Base-by-base conservation (phyloP, 2,888 invertebrate species). In the Orchesella flavescens region DNA sequence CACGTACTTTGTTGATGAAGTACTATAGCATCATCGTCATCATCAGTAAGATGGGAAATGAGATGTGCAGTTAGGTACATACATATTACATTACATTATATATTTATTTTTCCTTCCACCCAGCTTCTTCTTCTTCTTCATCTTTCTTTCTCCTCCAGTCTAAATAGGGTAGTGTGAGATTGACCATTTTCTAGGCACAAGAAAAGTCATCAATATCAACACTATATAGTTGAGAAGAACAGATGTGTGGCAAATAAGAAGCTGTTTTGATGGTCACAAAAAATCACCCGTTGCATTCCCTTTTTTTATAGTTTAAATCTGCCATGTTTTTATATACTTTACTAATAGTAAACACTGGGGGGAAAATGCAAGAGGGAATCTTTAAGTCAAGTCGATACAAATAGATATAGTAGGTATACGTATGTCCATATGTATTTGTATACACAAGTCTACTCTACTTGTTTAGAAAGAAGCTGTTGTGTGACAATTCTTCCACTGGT, bases 141-240 rank as follows among this genome's bases (percentile, higher is more conserved):
- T 49, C n/a, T 12, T n/a, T 12, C 12, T 49, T 12, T n/a, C 10
- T 49, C 2, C 49, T 3, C 3, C 49, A 49, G n/a, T 7, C 49
- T 34, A 34, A 34, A 34, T 2, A 34, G 15, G 1, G 53, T 15
- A 19, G 59, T 59, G 59, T 49, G 49, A 49, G 43, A 15, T 72
- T 72, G 57, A 72, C 59, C 59, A 72, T 24, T 59, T 72, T 72
- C 72, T 21, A 72, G 21, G 44, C 72, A 44, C 59, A 17, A 17
- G 17, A 59, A 57, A 43, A 17, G 17, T 53, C 34, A 44, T 44
- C 44, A 71, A 57, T 34, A 34, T 13, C 55, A 71, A 55, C 71
- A 71, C 55, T 55, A 49, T 69, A 4, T 53, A 17, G 53, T 15
- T 21, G 49, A 15, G 15, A 53, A n/a, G 17, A 23, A 4, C 66